Evolutionary conservation across 2,797 vertebrate genomes (phyloP).

Genomic region (Oryzias dopingdopingensis): DNA sequence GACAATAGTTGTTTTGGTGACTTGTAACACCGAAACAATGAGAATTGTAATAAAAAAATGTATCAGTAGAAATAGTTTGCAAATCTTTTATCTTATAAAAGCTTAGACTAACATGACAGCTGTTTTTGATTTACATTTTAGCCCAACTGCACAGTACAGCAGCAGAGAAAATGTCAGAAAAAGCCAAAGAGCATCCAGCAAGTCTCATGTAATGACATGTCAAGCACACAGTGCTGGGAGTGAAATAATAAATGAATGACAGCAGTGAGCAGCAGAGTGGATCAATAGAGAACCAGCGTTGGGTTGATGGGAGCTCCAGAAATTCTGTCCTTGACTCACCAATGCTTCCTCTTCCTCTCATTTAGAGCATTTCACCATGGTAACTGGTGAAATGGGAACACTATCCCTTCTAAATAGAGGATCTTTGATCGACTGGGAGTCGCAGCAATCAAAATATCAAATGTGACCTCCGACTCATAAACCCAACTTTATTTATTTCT

Average conservation of each 20-base stretch:
- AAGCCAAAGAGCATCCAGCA: background rate
- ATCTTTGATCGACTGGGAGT: conserved; percentile 7
- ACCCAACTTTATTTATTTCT: conserved; percentile 77
- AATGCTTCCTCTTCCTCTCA: conserved; percentile 36
- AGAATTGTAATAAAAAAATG: too few species aligned
- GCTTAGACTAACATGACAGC: too few species aligned
- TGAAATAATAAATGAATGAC: conserved; percentile 10
- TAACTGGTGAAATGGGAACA: conserved; percentile 42
- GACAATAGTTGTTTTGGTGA: too few species aligned
- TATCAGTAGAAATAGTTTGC: too few species aligned
- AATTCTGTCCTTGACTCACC: conserved; percentile 49
- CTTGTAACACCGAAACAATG: too few species aligned
- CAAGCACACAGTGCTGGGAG: background rate
- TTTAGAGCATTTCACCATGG: conserved; percentile 63
- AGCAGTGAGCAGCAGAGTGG: conserved; percentile 37
- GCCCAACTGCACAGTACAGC: too few species aligned
- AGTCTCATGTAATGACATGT: background rate
- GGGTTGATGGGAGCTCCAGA: conserved; percentile 44
- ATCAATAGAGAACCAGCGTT: conserved; percentile 54
- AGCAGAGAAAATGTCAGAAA: too few species aligned
- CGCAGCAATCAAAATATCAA: conserved; percentile 9
- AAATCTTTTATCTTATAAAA: too few species aligned
- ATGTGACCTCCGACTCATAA: conserved; percentile 75
- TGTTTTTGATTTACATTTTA: too few species aligned
- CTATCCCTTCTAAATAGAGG: conserved; percentile 2